These are phyloP conservation scores for Matsumyia berberina DNA, from an alignment of 2,888 invertebrate species.

Conservation along the genomic window DNA sequence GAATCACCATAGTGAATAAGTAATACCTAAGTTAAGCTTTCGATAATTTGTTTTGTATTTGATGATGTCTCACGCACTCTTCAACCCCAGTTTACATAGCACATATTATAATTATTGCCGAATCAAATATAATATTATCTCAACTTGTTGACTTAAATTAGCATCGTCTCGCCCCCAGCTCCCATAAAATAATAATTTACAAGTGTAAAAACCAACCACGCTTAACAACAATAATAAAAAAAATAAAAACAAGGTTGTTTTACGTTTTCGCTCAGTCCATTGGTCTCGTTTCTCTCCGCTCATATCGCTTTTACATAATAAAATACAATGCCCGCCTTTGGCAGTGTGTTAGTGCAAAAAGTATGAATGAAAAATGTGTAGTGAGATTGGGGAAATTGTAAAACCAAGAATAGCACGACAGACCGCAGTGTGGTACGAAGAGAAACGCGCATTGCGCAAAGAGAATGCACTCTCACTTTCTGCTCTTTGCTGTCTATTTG, in stretches of 20 bases:
- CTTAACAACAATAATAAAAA: slow-evolving; percentile 64
- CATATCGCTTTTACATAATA: slow-evolving; percentile 55
- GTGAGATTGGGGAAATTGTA: slow-evolving; percentile 59
- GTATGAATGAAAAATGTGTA: slow-evolving; percentile 76
- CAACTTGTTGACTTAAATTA: slow-evolving; percentile 67
- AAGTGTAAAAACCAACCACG: slow-evolving; percentile 61
- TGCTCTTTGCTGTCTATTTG: slow-evolving; percentile 12
- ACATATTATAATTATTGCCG: slow-evolving; percentile 1
- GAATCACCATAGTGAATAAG: too few species aligned
- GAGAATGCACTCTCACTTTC: slow-evolving; percentile 69
- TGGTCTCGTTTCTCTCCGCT: background rate
- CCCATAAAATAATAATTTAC: slow-evolving; percentile 55
- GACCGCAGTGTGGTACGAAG: slow-evolving; percentile 16
- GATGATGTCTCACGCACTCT: too few species aligned
- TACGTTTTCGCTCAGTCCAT: slow-evolving; percentile 53
- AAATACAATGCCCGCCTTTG: slow-evolving; percentile 8
- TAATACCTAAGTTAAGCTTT: too few species aligned
- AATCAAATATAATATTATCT: slow-evolving; percentile 13
- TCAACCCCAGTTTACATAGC: too few species aligned
- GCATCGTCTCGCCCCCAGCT: slow-evolving; percentile 31
- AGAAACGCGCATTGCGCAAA: slow-evolving; percentile 43
- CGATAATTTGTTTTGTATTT: too few species aligned
- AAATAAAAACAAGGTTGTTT: slow-evolving; percentile 37
- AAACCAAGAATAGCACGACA: slow-evolving; percentile 23
- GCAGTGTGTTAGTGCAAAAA: slow-evolving; percentile 63